These are phyloP conservation scores for Galendromus occidentalis DNA, from an alignment of 1,140 invertebrate genomes.

Conservation along the genomic window DNA sequence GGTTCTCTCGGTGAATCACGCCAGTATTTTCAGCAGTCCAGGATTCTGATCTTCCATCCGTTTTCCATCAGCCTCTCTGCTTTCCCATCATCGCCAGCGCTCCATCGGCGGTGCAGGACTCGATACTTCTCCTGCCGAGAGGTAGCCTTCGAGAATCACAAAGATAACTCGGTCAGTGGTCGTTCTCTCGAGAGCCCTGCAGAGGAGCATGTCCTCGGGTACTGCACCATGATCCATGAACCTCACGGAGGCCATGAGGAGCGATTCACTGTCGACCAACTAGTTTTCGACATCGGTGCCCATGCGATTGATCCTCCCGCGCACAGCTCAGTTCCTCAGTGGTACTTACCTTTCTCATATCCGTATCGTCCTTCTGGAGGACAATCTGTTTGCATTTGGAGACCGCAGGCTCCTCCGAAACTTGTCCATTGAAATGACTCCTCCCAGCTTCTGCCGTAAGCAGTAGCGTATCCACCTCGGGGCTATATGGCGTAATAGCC, in stretches of 20 bases:
- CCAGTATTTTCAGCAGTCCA: conserved; percentile 8
- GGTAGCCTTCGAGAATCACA: conserved; percentile 11
- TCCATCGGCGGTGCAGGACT: no score
- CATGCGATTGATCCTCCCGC: conserved; percentile 17
- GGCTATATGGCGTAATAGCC: no score
- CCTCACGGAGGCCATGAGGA: conserved; percentile 20
- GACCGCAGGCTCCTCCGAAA: conserved; percentile 16
- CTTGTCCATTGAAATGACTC: conserved; percentile 11
- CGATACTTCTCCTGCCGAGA: neutral
- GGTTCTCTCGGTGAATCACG: neutral
- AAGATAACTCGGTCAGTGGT: conserved; percentile 20
- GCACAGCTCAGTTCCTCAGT: conserved; percentile 21
- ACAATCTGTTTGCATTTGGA: conserved; percentile 21
- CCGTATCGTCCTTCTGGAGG: conserved; percentile 18
- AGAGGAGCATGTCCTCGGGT: conserved; percentile 18
- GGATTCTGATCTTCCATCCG: conserved; percentile 14
- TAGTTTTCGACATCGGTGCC: conserved; percentile 19
- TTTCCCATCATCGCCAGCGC: conserved; percentile 11
- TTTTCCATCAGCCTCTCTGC: conserved; percentile 10
- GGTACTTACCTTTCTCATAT: conserved; percentile 17
- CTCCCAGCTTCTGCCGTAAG: neutral
- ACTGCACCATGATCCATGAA: conserved; percentile 19
- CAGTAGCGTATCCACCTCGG: no score
- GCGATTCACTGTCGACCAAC: conserved; percentile 19
- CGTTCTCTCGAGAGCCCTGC: conserved; percentile 20